Conservation (phyloP, 2,888 invertebrate species). For the Polietes domitor region DNA sequence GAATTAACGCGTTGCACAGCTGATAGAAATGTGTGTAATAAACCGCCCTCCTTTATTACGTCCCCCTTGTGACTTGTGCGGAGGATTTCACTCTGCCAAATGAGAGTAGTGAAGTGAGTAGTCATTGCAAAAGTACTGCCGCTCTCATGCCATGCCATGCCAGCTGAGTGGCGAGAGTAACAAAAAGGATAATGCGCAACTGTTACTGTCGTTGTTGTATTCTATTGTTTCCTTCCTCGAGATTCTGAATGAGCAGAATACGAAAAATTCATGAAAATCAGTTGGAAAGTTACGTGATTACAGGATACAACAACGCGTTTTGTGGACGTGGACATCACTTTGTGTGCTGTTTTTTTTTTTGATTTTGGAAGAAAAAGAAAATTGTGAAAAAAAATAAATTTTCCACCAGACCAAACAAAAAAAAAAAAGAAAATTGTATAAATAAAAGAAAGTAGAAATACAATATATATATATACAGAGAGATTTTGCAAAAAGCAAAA, state of each 20-base stretch:
- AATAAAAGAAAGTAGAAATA: neutral
- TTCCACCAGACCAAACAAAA: neutral
- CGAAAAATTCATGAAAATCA: conserved; percentile 64
- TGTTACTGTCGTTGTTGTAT: conserved; percentile 46
- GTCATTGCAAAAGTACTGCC: conserved; percentile 18
- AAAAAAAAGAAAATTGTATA: neutral
- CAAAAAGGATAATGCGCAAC: conserved; percentile 63
- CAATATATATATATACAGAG: too few species aligned
- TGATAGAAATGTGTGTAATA: conserved; percentile 41
- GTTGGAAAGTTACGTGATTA: conserved; percentile 71
- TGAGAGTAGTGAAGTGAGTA: neutral
- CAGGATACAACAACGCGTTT: conserved; percentile 62
- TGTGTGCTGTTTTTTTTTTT: conserved; percentile 35
- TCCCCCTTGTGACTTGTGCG: neutral
- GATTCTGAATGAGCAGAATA: conserved; percentile 9
- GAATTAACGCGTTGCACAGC: conserved; percentile 48
- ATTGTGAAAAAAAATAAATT: conserved; percentile 21
- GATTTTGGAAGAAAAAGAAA: conserved; percentile 26
- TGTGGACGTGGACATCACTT: conserved; percentile 40
- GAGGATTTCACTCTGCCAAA: conserved; percentile 4
- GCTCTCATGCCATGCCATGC: neutral
- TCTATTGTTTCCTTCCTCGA: neutral
- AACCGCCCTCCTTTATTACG: conserved; percentile 25
- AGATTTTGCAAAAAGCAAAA: too few species aligned
- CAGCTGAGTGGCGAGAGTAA: neutral